Base-by-base conservation (phyloP, 2,113 vertebrate species). In the Cairina moschata region DNA sequence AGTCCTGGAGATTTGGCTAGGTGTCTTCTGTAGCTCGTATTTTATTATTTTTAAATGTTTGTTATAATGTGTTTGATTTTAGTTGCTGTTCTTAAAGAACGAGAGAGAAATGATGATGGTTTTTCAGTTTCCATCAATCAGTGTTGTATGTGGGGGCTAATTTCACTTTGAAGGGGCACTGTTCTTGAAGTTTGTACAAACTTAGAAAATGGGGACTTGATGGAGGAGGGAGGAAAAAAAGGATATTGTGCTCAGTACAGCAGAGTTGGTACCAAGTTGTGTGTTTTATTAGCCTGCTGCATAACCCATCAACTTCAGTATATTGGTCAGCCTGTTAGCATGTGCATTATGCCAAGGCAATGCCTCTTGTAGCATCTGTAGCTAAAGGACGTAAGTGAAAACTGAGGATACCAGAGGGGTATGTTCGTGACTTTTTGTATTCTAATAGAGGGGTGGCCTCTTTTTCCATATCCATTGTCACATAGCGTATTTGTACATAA, bases 181-280 rank as follows among this genome's bases (percentile, higher is more conserved):
- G 14, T 86, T 76, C 34, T 67, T 71, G 44, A 10, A 16, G 6
- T 55, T 55, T 46, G 10, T 71, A 16, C 32, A 72, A 62, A n/a
- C 46, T 18, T 42, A 34, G 67, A 32, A 67, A 62, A 16, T 48
- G 20, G 13, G 72, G 56, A 9, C 72, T 83, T 54, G 58, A 16
- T 63, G 58, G 42, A 75, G 32, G 29, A 86, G 21, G 20, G 34
- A 58, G 36, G 59, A 32, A 20, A 46, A 46, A 73, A 13, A 50
- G 16, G 11, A 5, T 36, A 16, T 13, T 67, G 18, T 40, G 5
- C 16, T 9, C 50, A 6, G 0, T 1, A 10, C 0, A 4, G 20
- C 50, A 71, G 42, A 40, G 54, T 44, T 77, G 42, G 17, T 50
- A 23, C 46, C 46, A 65, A 72, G 36, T 44, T 66, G 34, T 75